Base-by-base conservation (phyloP, 2,888 invertebrate genomes). In the Toxonevra muliebris region DNA sequence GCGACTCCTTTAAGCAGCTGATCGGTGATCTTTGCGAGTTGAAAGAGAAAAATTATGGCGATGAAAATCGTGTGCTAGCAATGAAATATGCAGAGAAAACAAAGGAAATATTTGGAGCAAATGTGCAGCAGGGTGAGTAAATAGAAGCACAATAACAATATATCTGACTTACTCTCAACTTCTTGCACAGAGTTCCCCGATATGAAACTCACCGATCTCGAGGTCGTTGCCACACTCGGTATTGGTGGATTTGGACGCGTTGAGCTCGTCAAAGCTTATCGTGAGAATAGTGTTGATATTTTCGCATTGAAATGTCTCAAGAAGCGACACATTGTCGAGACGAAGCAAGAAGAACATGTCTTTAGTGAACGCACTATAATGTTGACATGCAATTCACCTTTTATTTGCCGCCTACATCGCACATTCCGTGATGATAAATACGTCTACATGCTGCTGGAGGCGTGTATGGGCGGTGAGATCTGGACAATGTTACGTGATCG, bases 241-340 rank as follows among this genome's bases (percentile, higher is more conserved):
- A 92, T 96, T 15, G 97, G 97, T 9, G 97, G 96, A 2, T 96
- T 96, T 79, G 96, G 96, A 0, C 88, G 95, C 2, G 96, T 96
- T 0, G 95, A 94, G 79, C 87, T 95, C 69, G 92, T 92, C 53
- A 89, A 88, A 71, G 89, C 90, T 75, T 82, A 82, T 66, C 87
- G 87, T 7, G 85, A 89, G 50, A 85, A 88, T 79, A 71, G 76
- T 0, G 78, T 83, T 0, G 82, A 87, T 15, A 89, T 89, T 0
- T 96, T 93, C 82, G 96, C 96, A 0, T 86, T 97, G 69, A 96
- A 96, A 85, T 94, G 94, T 79, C 88, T 96, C 67, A 95, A 95
- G 84, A 96, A 96, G 85, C 88, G 92, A 61, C 94, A 96, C 79
- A 94, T 96, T 84, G 92, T 96, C 48, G 92, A 94, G 76, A 95